Evolutionary conservation across 2,888 invertebrate species (phyloP).

Genomic region (Itoplectis maculator): DNA sequence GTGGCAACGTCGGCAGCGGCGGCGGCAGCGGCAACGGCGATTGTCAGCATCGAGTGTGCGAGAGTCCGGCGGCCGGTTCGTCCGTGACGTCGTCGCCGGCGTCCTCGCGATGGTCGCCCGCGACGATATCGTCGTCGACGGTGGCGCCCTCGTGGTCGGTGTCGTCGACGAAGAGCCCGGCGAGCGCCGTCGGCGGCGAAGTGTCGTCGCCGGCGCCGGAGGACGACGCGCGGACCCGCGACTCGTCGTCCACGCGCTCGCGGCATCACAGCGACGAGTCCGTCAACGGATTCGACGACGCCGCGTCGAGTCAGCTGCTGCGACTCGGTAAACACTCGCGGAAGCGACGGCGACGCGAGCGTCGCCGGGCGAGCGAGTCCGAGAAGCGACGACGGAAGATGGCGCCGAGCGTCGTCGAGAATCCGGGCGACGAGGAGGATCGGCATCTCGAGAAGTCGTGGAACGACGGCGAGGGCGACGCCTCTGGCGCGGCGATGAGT

Average conservation of each 20-base stretch:
- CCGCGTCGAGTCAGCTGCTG: slow-evolving; percentile 10
- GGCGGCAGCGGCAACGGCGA: slow-evolving; percentile 71
- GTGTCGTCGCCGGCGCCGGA: slow-evolving; percentile 53
- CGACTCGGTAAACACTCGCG: slow-evolving; percentile 42
- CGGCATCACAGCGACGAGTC: slow-evolving; percentile 60
- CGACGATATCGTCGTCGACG: slow-evolving; percentile 65
- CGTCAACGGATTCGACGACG: slow-evolving; percentile 44
- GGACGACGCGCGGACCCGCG: slow-evolving; percentile 19
- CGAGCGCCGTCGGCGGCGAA: no score
- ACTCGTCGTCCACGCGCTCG: slow-evolving; percentile 48
- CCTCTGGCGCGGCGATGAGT: neutral
- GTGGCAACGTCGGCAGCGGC: slow-evolving; percentile 64
- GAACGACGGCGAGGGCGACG: neutral
- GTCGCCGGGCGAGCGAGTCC: neutral
- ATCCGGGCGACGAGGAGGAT: neutral
- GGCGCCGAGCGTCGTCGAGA: neutral
- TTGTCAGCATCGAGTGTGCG: slow-evolving; percentile 58
- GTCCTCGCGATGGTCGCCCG: slow-evolving; percentile 65
- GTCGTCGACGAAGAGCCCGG: slow-evolving; percentile 48
- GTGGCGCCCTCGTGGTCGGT: slow-evolving; percentile 66
- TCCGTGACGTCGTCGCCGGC: slow-evolving; percentile 59
- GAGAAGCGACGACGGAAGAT: slow-evolving; percentile 28
- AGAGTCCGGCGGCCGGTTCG: slow-evolving; percentile 56
- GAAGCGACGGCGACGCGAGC: slow-evolving; percentile 30
- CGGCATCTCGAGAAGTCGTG: neutral